phyloP scores from a whole-genome alignment of 2,888 invertebrate genomes.

The Cryptocephalus primarius region DNA sequence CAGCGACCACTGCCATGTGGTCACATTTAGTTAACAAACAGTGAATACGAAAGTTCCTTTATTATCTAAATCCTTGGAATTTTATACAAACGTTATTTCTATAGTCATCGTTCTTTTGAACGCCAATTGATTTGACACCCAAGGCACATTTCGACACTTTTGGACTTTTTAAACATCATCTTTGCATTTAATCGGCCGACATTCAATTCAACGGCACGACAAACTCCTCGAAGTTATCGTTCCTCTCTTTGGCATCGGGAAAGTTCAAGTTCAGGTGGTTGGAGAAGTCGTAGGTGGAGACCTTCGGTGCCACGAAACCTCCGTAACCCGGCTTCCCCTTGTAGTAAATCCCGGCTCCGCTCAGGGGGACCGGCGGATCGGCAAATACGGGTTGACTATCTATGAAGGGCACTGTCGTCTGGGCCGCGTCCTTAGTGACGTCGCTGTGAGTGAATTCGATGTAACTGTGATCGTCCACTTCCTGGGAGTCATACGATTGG shows the following conservation, averaged over 20 bases:
- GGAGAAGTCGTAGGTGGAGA: slow-evolving; percentile 63
- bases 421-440: slow-evolving; percentile 62
- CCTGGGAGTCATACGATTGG: slow-evolving; percentile 24
- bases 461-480: slow-evolving; percentile 37
- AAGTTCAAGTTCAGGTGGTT: slow-evolving; percentile 46
- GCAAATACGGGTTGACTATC: slow-evolving; percentile 64
- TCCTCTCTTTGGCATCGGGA: slow-evolving; percentile 12
- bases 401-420: slow-evolving; percentile 71
- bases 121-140: too few relatives aligned
- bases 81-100: too few relatives aligned
- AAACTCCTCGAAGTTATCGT: slow-evolving; percentile 2
- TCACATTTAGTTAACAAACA: too few relatives aligned
- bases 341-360: slow-evolving; percentile 67
- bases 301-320: slow-evolving; percentile 63
- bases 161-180: too few relatives aligned
- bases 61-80: too few relatives aligned
- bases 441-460: slow-evolving; percentile 45
- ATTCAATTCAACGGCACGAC: neutral
- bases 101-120: too few relatives aligned
- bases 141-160: too few relatives aligned
- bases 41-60: too few relatives aligned
- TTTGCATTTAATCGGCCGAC: neutral
- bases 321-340: slow-evolving; percentile 59
- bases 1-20: too few relatives aligned
- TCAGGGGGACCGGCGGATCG: slow-evolving; percentile 51